Base-by-base conservation (phyloP, 2,888 invertebrate species). In the Temnothorax rugatulus region DNA sequence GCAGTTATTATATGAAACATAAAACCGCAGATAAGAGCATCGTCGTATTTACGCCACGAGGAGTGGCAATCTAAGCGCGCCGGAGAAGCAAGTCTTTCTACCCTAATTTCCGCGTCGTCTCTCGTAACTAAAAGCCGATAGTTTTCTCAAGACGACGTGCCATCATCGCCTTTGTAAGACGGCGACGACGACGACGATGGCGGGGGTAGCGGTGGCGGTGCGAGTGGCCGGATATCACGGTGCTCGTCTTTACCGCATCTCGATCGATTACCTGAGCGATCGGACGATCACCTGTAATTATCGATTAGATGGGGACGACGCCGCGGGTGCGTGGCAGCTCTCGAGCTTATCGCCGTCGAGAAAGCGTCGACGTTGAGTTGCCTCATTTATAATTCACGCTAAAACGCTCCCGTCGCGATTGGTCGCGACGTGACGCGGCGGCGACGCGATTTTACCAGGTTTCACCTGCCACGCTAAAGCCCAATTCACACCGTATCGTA, bases 381-480 rank as follows among this genome's bases (percentile, higher is more conserved):
- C 68, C 82, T 87, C 83, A 85, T 88, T 88, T 88, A 88, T 88
- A 88, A 88, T 88, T 82, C 63, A 86, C 81, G 68, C 15, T 79
- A 57, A 79, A 82, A 88, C 63, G 79, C 61, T 86, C 52, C 29
- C 8, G 47, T 44, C 29, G 77, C 21, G 77, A 79, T 69, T 44
- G 29, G 57, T 15, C 57, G 54, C 59, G 69, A 64, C 85, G 59
- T 69, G 61, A 50, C 69, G 18, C 41, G 54, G 25, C 44, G 21
- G 29, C 44, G 64, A 73, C 59, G 76, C 86, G 85, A 83, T 87
- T 87, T 84, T 84, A 84, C 79, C 63, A 82, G 84, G 85, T 89
- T 89, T 89, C 84, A 86, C 86, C 83, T 88, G 84, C 85, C 87
- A 84, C 71, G 83, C 68, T 74, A 86, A 84, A 82, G 74, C 77